Conservation (phyloP, 2,888 invertebrate genomes). For the Drosophila basisetae region DNA sequence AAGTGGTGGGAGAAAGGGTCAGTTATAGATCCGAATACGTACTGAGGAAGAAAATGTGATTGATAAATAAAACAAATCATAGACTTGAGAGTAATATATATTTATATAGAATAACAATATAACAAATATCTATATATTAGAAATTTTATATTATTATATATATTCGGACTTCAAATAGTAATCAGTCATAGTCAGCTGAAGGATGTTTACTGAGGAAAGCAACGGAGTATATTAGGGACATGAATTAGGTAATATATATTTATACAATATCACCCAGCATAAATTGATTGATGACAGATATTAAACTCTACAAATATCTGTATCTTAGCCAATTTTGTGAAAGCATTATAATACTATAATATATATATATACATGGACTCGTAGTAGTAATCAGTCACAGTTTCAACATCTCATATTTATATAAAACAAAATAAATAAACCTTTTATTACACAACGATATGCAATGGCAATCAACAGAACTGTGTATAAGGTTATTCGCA, state of each 20-base stretch:
- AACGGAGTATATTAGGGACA: not conserved
- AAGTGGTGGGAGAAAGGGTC: not conserved
- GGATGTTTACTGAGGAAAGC: not conserved
- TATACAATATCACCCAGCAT: not conserved
- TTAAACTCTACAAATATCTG: not conserved
- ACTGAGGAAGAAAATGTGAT: rapidly evolving
- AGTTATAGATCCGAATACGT: not conserved
- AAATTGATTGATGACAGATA: not conserved
- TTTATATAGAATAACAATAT: not conserved
- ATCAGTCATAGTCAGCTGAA: not conserved
- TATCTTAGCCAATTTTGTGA: not conserved
- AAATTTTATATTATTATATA: not conserved
- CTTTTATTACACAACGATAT: not conserved
- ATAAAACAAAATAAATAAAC: not conserved
- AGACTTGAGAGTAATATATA: not conserved
- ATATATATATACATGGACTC: too few species aligned
- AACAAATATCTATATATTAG: not conserved
- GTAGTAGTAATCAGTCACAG: not conserved
- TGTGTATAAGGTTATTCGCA: not conserved
- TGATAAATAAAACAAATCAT: not conserved
- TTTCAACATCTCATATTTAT: not conserved
- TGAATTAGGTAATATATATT: not conserved
- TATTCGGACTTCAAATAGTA: not conserved
- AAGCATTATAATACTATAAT: not conserved
- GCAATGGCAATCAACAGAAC: not conserved